Percentiles rank a stretch among this genome's conserved stretches.
These are phyloP conservation scores for Ophion obscuratus DNA, from an alignment of 2,888 invertebrate species.

Conservation along the genomic window DNA sequence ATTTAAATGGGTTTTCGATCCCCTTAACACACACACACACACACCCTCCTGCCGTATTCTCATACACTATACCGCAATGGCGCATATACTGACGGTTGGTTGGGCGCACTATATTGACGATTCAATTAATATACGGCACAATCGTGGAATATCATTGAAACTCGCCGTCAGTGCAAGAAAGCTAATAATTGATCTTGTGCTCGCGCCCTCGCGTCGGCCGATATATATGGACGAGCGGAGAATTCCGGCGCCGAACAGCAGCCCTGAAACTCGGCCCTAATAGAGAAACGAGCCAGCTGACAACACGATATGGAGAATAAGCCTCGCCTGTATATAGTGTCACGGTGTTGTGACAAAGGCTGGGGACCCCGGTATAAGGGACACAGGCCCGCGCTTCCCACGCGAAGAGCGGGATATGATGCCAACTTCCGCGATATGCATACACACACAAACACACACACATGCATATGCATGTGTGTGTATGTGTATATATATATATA, in stretches of 20 bases:
- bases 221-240: not conserved
- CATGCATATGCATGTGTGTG: too few species aligned
- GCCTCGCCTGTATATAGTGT: not conserved
- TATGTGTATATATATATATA: too few species aligned
- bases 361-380: not conserved
- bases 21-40: constrained; percentile 30
- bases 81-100: not conserved
- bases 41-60: constrained; percentile 3
- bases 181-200: constrained; percentile 54
- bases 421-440: constrained; percentile 62
- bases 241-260: not conserved
- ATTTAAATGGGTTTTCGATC: constrained; percentile 79
- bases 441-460: too few species aligned
- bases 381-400: constrained; percentile 48
- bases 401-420: constrained; percentile 41
- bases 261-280: not conserved
- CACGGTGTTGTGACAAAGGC: not conserved
- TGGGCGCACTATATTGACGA: constrained; percentile 51
- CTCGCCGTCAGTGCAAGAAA: constrained; percentile 47
- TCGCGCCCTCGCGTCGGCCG: not conserved
- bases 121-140: constrained; percentile 63
- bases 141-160: constrained; percentile 44
- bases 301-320: constrained; percentile 21
- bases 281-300: not conserved
- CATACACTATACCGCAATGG: not conserved